Percentiles rank a stretch among this genome's conserved stretches.
These are phyloP conservation scores for Ataeniobius toweri DNA, from an alignment of 2,797 vertebrate genomes.

Conservation along the genomic window DNA sequence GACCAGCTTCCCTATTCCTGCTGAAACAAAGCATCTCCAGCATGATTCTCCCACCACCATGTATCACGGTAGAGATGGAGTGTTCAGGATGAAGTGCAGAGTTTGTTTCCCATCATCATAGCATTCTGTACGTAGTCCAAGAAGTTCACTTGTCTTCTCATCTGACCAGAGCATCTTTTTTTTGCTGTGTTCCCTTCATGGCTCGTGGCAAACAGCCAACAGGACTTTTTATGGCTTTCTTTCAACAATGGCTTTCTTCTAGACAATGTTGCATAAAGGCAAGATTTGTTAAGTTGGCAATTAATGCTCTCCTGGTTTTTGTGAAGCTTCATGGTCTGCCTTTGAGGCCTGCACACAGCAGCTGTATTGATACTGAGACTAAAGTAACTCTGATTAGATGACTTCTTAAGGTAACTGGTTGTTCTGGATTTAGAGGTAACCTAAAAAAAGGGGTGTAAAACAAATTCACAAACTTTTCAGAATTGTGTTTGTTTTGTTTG, in stretches of 20 bases:
- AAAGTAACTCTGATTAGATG: background rate
- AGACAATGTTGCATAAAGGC: background rate
- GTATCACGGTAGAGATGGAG: background rate
- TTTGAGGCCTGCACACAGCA: background rate
- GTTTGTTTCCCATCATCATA: background rate
- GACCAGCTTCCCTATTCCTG: background rate
- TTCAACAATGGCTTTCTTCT: background rate
- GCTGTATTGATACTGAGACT: background rate
- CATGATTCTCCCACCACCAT: background rate
- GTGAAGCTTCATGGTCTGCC: background rate
- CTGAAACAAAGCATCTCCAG: background rate
- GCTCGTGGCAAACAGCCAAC: background rate
- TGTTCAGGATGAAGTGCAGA: background rate
- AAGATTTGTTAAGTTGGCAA: background rate
- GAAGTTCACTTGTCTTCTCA: background rate
- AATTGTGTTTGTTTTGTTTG: background rate
- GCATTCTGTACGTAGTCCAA: background rate
- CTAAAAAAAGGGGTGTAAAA: background rate
- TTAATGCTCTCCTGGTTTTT: conserved; percentile 4
- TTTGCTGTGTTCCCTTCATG: background rate
- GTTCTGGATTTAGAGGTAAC: background rate
- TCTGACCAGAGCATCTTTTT: background rate
- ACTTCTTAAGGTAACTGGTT: background rate
- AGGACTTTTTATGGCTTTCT: background rate
- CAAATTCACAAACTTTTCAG: background rate